phyloP scores from a whole-genome alignment of 2,888 invertebrate species.

The Sinopyrophorus schimmeli region DNA sequence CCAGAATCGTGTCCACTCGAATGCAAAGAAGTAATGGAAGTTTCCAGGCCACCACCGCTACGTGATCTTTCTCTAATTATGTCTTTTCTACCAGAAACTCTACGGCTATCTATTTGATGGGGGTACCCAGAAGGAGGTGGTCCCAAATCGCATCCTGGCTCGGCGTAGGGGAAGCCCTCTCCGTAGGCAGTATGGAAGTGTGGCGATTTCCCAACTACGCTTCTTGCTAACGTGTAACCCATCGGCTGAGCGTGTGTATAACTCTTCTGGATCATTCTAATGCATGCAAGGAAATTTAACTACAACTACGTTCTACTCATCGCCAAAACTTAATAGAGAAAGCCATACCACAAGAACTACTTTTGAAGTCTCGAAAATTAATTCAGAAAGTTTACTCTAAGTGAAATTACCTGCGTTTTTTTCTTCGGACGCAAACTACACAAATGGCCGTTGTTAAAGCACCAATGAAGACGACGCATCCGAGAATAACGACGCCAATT shows the following conservation, averaged over 20 bases:
- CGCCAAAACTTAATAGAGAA: too few species aligned
- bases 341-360: too few species aligned
- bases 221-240: conserved; percentile 48
- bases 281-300: conserved; percentile 29
- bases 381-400: too few species aligned
- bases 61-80: conserved; percentile 45
- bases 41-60: conserved; percentile 61
- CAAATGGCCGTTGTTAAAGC: conserved; percentile 79
- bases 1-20: conserved; percentile 84
- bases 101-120: conserved; percentile 46
- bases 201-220: conserved; percentile 52
- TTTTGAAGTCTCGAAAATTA: too few species aligned
- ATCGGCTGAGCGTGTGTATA: conserved; percentile 45
- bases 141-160: conserved; percentile 49
- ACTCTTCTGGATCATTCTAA: conserved; percentile 46
- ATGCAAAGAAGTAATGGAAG: conserved; percentile 78
- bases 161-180: conserved; percentile 54
- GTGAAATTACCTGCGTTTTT: conserved; percentile 66
- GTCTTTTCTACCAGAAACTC: conserved; percentile 37
- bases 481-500: conserved; percentile 77
- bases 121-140: conserved; percentile 39
- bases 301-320: conserved; percentile 21
- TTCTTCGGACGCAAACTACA: conserved; percentile 68
- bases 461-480: conserved; percentile 79
- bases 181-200: conserved; percentile 55